Base-by-base conservation (phyloP, 2,113 vertebrate genomes). In the Aegotheles bennettii region DNA sequence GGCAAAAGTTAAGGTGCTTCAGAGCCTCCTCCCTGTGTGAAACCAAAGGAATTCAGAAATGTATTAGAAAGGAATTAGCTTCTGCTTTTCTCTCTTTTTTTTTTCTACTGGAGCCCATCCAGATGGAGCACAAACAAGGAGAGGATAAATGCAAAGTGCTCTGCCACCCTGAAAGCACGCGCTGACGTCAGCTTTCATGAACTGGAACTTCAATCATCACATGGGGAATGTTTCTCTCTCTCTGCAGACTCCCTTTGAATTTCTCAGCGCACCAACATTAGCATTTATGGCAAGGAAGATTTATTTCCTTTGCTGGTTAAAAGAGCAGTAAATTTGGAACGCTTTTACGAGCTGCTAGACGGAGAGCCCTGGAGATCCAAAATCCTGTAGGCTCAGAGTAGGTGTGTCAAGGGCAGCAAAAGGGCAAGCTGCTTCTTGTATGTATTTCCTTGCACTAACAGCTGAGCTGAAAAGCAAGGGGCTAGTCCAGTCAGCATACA, bases 101-200 rank as follows among this genome's bases (percentile, higher is more conserved):
- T 82, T 74, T 50, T 16, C 75, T 82, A 56, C n/a, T 94, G 97
- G 96, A 97, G 74, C 65, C 60, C 20, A 77, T 93, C 96, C 97
- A 97, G 94, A 96, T 76, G 79, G 87, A 95, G 94, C 67, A 96
- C 97, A 97, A 97, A 97, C 92, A 96, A 96, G 96, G 97, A 91
- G 80, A 96, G 87, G 90, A 95, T 87, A 91, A 95, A 96, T 53
- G 78, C 93, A 48, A 91, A 96, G 81, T 13, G 73, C 91, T 93
- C 90, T 93, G 86, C 96, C 60, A 84, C 84, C 75, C 95, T 70
- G 85, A 89, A 94, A 95, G 85, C 91, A 79, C 0, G 57, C 17
- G 10, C 95, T 97, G 96, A 96, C 78, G 87, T 97, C 97, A 97
- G 90, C 79, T 91, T 85, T 96, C 83, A 29, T 87, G 93, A 96